Evolutionary conservation across 2,797 vertebrate species (phyloP), one percentile per base, ranked within the genome.

Genomic region (Rhinophrynus dorsalis): DNA sequence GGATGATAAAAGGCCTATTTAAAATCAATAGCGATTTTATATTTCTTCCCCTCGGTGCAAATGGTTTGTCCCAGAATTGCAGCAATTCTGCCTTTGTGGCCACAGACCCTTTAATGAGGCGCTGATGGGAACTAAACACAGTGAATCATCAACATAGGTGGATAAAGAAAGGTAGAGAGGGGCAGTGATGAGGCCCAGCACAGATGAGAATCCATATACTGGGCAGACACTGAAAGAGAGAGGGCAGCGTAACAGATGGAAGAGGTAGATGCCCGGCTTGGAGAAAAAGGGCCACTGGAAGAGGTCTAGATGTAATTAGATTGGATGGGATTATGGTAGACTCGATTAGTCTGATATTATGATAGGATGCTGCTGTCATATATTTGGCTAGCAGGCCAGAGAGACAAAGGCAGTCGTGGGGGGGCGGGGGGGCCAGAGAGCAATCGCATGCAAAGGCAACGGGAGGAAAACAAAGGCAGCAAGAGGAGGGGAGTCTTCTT

Each of bases 201-300:
- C 87, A 89, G 87, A 88, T 88, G 86, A 85, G 78, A 78, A 80
- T 81, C 84, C 83, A 86, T 85, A n/a, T n/a, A 87, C 86, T 87
- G 85, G 81, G 77, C 62, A 78, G 80, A 68, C n/a, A 20, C 1
- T 29, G 62, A 65, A 54, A 65, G 48, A 27, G 24, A 45, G 29
- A 82, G 75, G 83, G 84, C 68, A 59, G 18, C 81, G 80, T 82
- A 83, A 87, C 88, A 89, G 86, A 88, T 87, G 87, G 88, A 81
- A 75, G 77, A 78, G 85, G 86, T 81, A 79, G 77, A 79, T 63
- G 58, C 58, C 68, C 51, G 32, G 32, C 15, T 11, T 54, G 26
- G 82, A 78, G 80, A n/a, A 58, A 78, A 71, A 71, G 76, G 75
- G 79, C 68, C 42, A 62, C 70, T 74, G 75, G 58, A 63, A 79